These are phyloP conservation scores for Diuraphis noxia DNA, from an alignment of 1,140 invertebrate species.

Conservation along the genomic window DNA sequence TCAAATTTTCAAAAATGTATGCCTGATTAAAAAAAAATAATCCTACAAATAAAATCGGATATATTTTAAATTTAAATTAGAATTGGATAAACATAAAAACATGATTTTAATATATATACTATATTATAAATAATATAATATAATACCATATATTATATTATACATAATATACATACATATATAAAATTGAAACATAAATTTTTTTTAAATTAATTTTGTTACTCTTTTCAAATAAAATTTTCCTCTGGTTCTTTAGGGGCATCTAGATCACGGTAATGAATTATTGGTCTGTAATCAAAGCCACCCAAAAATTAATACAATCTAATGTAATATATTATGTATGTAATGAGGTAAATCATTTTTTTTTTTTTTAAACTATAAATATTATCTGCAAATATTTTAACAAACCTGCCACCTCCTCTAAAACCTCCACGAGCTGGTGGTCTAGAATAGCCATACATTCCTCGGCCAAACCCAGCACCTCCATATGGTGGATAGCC, in stretches of 20 bases:
- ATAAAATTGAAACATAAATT: background rate
- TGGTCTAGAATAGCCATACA: constrained; percentile 59
- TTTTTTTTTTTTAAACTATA: background rate
- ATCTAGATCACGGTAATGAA: constrained; percentile 89
- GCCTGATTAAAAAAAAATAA: constrained; percentile 9
- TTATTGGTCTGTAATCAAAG: constrained; percentile 79
- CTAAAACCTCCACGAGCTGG: constrained; percentile 55
- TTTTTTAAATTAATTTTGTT: background rate
- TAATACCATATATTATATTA: background rate
- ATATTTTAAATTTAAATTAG: constrained; percentile 10
- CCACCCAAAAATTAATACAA: constrained; percentile 58
- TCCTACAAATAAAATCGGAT: background rate
- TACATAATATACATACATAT: background rate
- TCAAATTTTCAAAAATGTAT: background rate
- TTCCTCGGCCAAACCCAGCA: constrained; percentile 60
- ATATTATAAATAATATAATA: background rate
- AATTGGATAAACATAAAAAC: background rate
- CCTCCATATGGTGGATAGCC: constrained; percentile 60
- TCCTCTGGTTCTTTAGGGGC: constrained; percentile 85
- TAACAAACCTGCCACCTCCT: constrained; percentile 57
- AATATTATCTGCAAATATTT: background rate
- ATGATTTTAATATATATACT: background rate
- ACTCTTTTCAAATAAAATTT: constrained; percentile 54
- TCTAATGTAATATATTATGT: background rate
- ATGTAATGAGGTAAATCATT: background rate